phyloP scores from a whole-genome alignment of 2,888 invertebrate genomes.

The Cheilosia variabilis region DNA sequence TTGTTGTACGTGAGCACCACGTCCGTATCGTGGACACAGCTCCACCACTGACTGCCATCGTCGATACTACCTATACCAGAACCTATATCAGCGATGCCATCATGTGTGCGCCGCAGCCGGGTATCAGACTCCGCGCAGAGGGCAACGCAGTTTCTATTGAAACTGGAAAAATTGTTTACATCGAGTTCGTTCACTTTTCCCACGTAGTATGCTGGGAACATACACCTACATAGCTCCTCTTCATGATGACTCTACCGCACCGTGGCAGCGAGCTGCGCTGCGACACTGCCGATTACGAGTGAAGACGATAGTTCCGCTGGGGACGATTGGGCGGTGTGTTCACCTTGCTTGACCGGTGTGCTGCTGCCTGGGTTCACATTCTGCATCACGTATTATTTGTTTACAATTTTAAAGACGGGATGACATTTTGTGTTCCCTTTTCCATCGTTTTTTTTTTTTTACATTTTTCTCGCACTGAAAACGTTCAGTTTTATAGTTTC shows the following conservation, averaged over 20 bases:
- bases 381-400: constrained; percentile 58
- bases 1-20: constrained; percentile 43
- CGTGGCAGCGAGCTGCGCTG: too few species aligned
- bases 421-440: constrained; percentile 8
- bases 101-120: constrained; percentile 57
- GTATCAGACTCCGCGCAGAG: constrained; percentile 30
- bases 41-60: constrained; percentile 22
- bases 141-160: constrained; percentile 57
- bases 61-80: constrained; percentile 21
- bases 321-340: constrained; percentile 5
- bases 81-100: constrained; percentile 60
- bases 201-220: constrained; percentile 30
- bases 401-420: constrained; percentile 53
- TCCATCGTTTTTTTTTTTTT: constrained; percentile 8
- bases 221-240: constrained; percentile 33
- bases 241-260: constrained; percentile 1
- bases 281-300: constrained; percentile 5
- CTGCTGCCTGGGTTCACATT: constrained; percentile 38
- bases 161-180: constrained; percentile 73
- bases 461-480: neutral
- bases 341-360: constrained; percentile 39
- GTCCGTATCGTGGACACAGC: constrained; percentile 57
- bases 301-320: constrained; percentile 1
- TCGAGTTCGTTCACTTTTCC: constrained; percentile 74
- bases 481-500: constrained; percentile 14